Evolutionary conservation across 2,113 vertebrate species (phyloP), one percentile per base, ranked within the genome.

Genomic region (Neotoma lepida): DNA sequence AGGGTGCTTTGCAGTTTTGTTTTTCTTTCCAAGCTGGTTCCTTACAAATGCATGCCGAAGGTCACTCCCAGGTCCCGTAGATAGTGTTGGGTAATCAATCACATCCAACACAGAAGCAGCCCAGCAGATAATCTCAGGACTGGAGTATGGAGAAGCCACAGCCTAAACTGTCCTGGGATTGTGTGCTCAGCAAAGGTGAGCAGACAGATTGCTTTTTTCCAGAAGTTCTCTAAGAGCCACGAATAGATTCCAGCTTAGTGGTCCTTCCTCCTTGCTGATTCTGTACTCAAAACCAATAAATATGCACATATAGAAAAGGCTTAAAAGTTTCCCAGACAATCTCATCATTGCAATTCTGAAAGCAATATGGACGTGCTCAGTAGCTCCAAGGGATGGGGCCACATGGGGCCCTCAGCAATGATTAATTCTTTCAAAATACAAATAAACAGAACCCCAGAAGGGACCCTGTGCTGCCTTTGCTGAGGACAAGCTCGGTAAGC

Each of bases 41-140:
- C 95, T 97, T 95, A 89, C 96, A 96, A 96, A 96, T 97, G 94
- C 85, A 95, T 12, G 51, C 58, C 24, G 89, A 94, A 96, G 18
- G 74, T 89, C 91, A 98, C 51, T 97, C 80, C 82, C 92, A 24
- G 94, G 95, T 97, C 94, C 87, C 54, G 0, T 22, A 96, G 92
- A 97, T 94, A 97, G 88, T 30, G 20, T 77, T 61, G 22, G 80
- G 95, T 97, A 49, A 92, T 91, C 84, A 0, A 0, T 95, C 87
- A 88, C 2, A 15, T 12, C 44, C 39, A 49, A 70, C 64, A 73
- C 66, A 92, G 18, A 39, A 22, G 26, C 78, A 56, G 89, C 74
- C 81, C 84, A 88, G 90, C 73, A 81, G 96, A 95, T 87, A 66
- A 73, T 88, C 86, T 76, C 80, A 13, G 71, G 88, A 90, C 71